phyloP scores from a whole-genome alignment of 2,113 vertebrate genomes.

The Boulengerochromis microlepis region DNA sequence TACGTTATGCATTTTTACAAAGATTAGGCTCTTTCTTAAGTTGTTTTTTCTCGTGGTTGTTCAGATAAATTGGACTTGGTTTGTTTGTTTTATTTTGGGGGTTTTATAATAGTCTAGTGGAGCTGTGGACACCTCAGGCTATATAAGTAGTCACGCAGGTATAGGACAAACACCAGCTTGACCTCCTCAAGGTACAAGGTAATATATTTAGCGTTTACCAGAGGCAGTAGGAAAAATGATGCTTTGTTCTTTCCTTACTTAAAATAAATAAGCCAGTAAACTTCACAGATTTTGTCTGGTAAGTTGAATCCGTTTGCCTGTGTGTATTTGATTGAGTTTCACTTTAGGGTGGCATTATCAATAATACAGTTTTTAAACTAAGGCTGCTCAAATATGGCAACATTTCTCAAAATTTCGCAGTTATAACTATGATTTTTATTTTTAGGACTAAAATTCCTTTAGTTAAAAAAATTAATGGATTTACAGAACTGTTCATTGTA shows the following conservation, averaged over 20 bases:
- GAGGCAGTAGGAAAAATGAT: background rate
- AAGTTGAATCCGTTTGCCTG: background rate
- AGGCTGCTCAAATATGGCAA: background rate
- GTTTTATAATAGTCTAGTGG: background rate
- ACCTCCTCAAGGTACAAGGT: background rate
- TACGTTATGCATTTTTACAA: background rate
- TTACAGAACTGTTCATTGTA: rapidly evolving
- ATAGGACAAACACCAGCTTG: background rate
- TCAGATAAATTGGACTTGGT: background rate
- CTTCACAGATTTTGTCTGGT: background rate
- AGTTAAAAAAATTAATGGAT: background rate
- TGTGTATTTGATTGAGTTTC: background rate
- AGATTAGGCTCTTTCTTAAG: background rate
- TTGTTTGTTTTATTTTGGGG: background rate
- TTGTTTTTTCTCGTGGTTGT: background rate
- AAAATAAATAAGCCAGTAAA: background rate
- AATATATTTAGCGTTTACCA: rapidly evolving
- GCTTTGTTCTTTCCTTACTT: background rate
- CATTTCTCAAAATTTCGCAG: rapidly evolving
- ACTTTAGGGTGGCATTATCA: background rate
- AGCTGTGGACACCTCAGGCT: background rate
- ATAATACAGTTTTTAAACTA: background rate
- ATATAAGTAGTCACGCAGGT: background rate
- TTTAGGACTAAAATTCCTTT: background rate
- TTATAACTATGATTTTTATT: background rate